phyloP scores from a whole-genome alignment of 2,888 invertebrate species.

The Coelogynopora nodosa region DNA sequence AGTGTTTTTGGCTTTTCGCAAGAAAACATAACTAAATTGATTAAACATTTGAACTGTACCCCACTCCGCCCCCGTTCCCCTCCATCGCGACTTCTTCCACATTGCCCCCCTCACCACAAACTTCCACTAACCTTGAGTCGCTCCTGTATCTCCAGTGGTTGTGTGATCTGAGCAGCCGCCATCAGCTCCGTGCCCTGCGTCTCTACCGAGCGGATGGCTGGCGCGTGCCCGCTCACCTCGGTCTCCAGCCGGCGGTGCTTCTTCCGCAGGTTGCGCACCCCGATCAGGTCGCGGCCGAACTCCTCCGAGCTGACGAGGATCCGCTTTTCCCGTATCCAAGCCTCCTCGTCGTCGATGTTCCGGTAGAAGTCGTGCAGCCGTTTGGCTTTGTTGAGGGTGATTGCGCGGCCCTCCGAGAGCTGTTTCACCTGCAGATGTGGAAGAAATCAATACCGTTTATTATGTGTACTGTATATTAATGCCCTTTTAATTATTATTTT shows the following conservation, averaged over 20 bases:
- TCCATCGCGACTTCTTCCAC: no score
- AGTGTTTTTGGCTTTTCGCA: no score
- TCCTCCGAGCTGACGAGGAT: constrained; percentile 93
- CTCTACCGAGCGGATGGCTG: constrained; percentile 81
- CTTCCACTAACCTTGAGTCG: constrained; percentile 51
- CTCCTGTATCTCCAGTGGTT: constrained; percentile 56
- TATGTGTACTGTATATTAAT: no score
- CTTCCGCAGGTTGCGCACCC: constrained; percentile 94
- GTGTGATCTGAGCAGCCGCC: constrained; percentile 69
- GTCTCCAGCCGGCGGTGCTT: constrained; percentile 98
- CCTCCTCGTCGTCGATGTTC: constrained; percentile 97
- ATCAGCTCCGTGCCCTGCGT: constrained; percentile 75
- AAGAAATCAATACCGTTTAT: background rate
- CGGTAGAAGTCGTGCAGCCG: constrained; percentile 98
- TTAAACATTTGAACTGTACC: no score
- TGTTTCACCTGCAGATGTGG: constrained; percentile 61
- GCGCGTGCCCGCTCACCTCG: constrained; percentile 92
- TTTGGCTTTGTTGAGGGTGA: constrained; percentile 87
- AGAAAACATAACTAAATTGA: no score
- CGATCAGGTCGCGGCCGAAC: constrained; percentile 93
- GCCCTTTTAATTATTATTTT: no score
- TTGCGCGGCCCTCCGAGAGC: constrained; percentile 84
- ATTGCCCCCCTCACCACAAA: no score
- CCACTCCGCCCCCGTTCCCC: no score
- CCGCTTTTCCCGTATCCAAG: constrained; percentile 98